Percentiles rank a stretch among this genome's conserved stretches.
Conservation (phyloP, 2,888 invertebrate genomes). For the Scaptomyza reducta region DNA sequence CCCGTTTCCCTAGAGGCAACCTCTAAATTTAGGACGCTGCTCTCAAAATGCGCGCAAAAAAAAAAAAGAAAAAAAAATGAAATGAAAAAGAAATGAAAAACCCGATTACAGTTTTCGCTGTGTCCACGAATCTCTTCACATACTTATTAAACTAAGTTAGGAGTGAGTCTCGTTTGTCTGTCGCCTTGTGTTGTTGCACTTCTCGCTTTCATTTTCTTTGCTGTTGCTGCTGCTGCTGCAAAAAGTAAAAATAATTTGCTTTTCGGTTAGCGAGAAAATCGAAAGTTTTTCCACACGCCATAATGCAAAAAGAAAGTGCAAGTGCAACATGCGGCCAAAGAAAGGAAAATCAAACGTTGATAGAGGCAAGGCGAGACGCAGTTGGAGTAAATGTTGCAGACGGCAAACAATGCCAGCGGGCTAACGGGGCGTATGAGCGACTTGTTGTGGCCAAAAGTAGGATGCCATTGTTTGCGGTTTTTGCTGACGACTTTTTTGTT, state of each 20-base stretch:
- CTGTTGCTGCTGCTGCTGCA: slow-evolving; percentile 46
- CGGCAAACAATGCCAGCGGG: slow-evolving; percentile 69
- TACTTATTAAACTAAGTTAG: slow-evolving; percentile 38
- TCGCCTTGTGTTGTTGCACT: slow-evolving; percentile 60
- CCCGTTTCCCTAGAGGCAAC: slow-evolving; percentile 20
- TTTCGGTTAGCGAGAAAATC: slow-evolving; percentile 79
- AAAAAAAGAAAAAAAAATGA: too few relatives aligned
- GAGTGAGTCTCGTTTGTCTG: slow-evolving; percentile 38
- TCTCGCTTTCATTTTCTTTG: slow-evolving; percentile 79
- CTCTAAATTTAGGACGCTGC: slow-evolving; percentile 15
- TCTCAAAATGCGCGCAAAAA: slow-evolving; percentile 7
- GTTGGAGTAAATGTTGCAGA: slow-evolving; percentile 5
- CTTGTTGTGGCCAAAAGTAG: slow-evolving; percentile 78
- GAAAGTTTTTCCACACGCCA: slow-evolving; percentile 84
- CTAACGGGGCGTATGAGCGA: slow-evolving; percentile 74
- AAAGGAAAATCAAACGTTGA: slow-evolving; percentile 55
- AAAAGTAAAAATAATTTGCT: slow-evolving; percentile 23
- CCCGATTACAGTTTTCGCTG: slow-evolving; percentile 42
- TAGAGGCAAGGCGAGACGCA: slow-evolving; percentile 38
- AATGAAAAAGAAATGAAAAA: slow-evolving; percentile 14
- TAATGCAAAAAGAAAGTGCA: slow-evolving; percentile 84
- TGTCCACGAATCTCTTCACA: slow-evolving; percentile 16
- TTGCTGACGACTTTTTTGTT: slow-evolving; percentile 48
- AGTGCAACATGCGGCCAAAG: slow-evolving; percentile 79
- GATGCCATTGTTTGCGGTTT: slow-evolving; percentile 73